Base-by-base conservation (phyloP, 2,888 invertebrate genomes). In the Macaria liturata region DNA sequence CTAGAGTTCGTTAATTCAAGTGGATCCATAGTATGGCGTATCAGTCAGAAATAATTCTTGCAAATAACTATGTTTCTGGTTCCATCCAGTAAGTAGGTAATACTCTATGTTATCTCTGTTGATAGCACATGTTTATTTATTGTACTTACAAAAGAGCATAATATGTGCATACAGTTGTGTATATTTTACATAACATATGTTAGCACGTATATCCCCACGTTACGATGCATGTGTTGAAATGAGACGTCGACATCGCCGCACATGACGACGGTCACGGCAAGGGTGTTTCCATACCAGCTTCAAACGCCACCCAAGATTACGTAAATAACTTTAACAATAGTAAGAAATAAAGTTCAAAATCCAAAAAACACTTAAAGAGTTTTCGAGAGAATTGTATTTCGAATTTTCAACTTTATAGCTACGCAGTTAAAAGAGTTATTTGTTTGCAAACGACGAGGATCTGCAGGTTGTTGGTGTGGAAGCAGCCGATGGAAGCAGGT, bases 401-500 rank as follows among this genome's bases (percentile, higher is more conserved):
- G 4, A 9, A 42, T 42, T 42, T 42, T 9, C 42, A 9, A 42
- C 6, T 42, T 42, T n/a, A 42, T 3, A 8, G 4, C 4, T 9
- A 42, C 9, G 42, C 6, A 9, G 8, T 4, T 42, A 42, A 42
- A n/a, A 9, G 4, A 42, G 9, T 4, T 8, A 42, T 42, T 42
- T 9, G 42, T 42, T 42, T 42, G n/a, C 9, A n/a, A 5, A 9
- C 8, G 8, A 4, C n/a, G n/a, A 8, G 1, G 8, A 42, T 8
- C 9, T 42, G 8, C 4, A 42, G 4, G 4, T 5, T 42, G 9
- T 5, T n/a, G 42, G 4, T 9, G 42, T 42, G 9, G 42, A 42
- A 42, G 42, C 42, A 42, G 39, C 39, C 39, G 42, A 42, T n/a
- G 42, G 42, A 82, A 80, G 71, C 76, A 70, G 78, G 78, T 71